Evolutionary conservation across 1,140 invertebrate genomes (phyloP).

Genomic region (Choristoneura fumiferana): DNA sequence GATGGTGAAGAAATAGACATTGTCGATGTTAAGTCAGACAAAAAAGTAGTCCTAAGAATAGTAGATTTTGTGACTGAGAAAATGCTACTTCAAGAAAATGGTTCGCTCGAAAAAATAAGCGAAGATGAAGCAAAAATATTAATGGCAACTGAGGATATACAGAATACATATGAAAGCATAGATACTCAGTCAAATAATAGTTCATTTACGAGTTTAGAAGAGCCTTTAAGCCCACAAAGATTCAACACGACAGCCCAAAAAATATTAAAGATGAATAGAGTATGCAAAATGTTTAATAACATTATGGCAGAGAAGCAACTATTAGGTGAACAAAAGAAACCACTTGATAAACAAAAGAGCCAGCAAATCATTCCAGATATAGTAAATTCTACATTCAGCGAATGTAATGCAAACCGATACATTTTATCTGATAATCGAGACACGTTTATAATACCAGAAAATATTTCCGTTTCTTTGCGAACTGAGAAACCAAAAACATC

Average conservation of each 20-base stretch:
- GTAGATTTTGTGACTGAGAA: constrained; percentile 79
- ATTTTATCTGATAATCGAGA: constrained; percentile 41
- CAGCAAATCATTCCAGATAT: constrained; percentile 64
- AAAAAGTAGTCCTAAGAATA: constrained; percentile 73
- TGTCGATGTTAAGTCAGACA: constrained; percentile 65
- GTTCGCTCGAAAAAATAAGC: constrained; percentile 70
- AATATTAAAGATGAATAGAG: constrained; percentile 51
- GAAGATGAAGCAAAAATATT: constrained; percentile 61
- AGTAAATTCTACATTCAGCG: constrained; percentile 68
- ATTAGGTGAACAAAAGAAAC: constrained; percentile 21
- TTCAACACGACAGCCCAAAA: constrained; percentile 50
- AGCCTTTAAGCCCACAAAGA: constrained; percentile 28
- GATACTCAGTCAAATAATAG: not conserved
- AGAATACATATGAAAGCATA: not conserved
- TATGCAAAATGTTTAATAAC: constrained; percentile 56
- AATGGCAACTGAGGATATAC: constrained; percentile 38
- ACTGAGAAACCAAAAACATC: constrained; percentile 49
- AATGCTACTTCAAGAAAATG: constrained; percentile 77
- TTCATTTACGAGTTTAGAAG: not conserved
- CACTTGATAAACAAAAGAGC: constrained; percentile 24
- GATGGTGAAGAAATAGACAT: constrained; percentile 72
- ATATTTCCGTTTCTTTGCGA: constrained; percentile 58
- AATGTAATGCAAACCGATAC: constrained; percentile 41
- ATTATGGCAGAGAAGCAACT: constrained; percentile 35
- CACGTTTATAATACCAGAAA: constrained; percentile 61